These are phyloP conservation scores for Argyresthia goedartella DNA, from an alignment of 2,888 invertebrate species.

Conservation along the genomic window DNA sequence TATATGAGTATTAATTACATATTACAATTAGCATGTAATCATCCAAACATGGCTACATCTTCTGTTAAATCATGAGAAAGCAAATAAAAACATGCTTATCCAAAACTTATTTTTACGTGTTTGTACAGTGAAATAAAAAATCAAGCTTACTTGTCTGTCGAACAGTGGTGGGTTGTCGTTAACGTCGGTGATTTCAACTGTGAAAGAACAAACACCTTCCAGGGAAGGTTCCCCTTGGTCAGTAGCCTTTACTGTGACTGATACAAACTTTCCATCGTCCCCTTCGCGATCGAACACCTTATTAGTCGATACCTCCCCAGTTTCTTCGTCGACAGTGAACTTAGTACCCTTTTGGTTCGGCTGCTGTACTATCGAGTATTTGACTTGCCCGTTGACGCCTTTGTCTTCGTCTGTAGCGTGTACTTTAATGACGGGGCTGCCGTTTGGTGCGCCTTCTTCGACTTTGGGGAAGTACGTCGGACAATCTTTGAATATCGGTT, in stretches of 20 bases:
- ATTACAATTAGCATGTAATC: too few species aligned
- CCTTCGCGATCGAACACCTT: conserved; percentile 98
- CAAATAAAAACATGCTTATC: background rate
- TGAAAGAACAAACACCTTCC: conserved; percentile 98
- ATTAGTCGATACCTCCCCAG: conserved; percentile 94
- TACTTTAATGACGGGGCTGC: conserved; percentile 93
- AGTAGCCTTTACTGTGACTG: conserved; percentile 96
- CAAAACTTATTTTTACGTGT: background rate
- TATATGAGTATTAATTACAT: too few species aligned
- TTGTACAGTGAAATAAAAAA: background rate
- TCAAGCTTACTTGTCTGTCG: conserved; percentile 86
- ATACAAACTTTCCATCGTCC: conserved; percentile 96
- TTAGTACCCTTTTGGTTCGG: conserved; percentile 95
- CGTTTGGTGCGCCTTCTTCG: conserved; percentile 94
- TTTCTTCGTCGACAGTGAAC: conserved; percentile 95
- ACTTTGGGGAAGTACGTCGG: conserved; percentile 93
- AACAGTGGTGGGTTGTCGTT: conserved; percentile 97
- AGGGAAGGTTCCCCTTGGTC: conserved; percentile 98
- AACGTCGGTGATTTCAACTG: conserved; percentile 96
- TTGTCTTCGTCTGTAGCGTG: conserved; percentile 97
- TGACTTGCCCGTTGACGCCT: conserved; percentile 94
- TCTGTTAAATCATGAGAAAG: background rate
- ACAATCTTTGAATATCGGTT: conserved; percentile 95
- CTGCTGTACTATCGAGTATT: conserved; percentile 97
- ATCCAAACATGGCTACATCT: too few species aligned